Evolutionary conservation across 2,113 vertebrate species (phyloP).

Genomic region (Calyptommatus sinebrachiatus): DNA sequence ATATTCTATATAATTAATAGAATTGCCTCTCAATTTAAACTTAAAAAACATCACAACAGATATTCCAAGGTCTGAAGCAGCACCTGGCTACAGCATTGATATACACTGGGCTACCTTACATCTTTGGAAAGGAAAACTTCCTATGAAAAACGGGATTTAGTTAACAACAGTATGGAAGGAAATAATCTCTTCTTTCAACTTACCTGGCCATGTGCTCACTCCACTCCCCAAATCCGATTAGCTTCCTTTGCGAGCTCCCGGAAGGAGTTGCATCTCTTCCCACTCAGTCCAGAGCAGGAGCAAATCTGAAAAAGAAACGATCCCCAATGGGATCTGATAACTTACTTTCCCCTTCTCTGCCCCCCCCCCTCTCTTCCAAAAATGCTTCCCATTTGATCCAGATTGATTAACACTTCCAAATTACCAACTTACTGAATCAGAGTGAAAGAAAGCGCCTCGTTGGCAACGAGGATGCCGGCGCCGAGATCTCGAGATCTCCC

Average conservation of each 20-base stretch:
- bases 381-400: background rate
- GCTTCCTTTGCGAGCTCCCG: background rate
- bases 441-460: background rate
- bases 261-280: background rate
- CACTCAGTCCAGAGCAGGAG: background rate
- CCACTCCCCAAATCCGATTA: background rate
- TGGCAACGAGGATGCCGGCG: background rate
- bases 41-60: no score
- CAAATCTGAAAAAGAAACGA: background rate
- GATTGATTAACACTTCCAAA: background rate
- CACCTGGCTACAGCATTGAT: no score
- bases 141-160: no score
- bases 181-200: background rate
- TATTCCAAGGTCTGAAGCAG: no score
- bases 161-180: background rate
- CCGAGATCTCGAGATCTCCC: background rate
- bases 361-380: background rate
- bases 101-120: no score
- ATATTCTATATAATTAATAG: no score
- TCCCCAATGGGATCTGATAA: no score
- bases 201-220: conserved; percentile 46
- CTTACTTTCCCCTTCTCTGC: background rate
- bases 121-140: no score
- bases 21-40: no score
- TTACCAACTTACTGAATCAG: background rate